Evolutionary conservation across 2,888 invertebrate species (phyloP), one percentile per base, ranked within the genome.

Genomic region (Stegana nigrithorax): DNA sequence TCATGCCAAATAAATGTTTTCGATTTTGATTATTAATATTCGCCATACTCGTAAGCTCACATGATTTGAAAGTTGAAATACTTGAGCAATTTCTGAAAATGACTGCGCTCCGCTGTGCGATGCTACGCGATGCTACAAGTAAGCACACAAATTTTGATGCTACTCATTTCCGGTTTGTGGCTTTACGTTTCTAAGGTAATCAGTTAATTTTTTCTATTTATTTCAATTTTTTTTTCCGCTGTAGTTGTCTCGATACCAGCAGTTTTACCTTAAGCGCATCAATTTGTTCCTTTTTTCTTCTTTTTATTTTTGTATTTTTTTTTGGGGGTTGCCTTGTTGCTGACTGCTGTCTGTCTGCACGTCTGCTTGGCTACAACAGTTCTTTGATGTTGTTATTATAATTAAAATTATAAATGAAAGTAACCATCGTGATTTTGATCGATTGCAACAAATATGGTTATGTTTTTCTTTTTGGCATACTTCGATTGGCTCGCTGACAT

Each of bases 61-160:
- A 23, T 63, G 53, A 67, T 71, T 80, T 73, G 80, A 78, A 81
- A 78, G 77, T 81, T 79, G 78, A 81, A 79, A 78, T 75, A 79
- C 81, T 78, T 78, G 80, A 79, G 69, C 62, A 36, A 50, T 59
- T 51, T 66, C 63, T 47, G 59, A 60, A 55, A 36, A 32, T 55
- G 53, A 55, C 36, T 36, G 36, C 23, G n/a, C n/a, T n/a, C n/a
- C n/a, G n/a, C n/a, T n/a, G n/a, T n/a, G n/a, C n/a, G n/a, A n/a
- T n/a, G n/a, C n/a, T n/a, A n/a, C n/a, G n/a, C n/a, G n/a, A n/a
- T n/a, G n/a, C n/a, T n/a, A n/a, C n/a, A n/a, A n/a, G 23, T 36
- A 32, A 63, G 59, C 27, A 60, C 60, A 59, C 17, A 32, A 65
- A 47, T 62, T 66, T 63, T 61, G 55, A 50, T 65, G 65, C 59